Base-by-base conservation (phyloP, 2,888 invertebrate species). In the Shargacucullia verbasci region DNA sequence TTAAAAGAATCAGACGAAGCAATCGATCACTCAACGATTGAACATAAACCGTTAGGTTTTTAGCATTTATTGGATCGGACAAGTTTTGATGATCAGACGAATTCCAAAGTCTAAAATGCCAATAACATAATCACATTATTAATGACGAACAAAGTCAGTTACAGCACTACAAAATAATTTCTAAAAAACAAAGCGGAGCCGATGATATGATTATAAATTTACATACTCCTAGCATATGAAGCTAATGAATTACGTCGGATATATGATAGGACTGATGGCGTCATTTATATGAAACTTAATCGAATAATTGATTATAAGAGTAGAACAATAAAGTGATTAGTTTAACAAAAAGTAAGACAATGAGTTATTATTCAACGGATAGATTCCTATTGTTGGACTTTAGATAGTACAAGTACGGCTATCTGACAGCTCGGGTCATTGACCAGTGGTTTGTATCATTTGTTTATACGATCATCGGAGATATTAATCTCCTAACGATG, bases 261-360 rank as follows among this genome's bases (percentile, higher is more conserved):
- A 89, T 88, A 85, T 66, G 87, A 90, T 86, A 86, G 76, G 87
- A 88, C 78, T 76, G 81, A 79, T 81, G 80, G 86, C 85, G 90
- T 86, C 89, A 83, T 89, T 89, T 89, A 89, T 90, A 87, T 84
- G 89, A 88, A 90, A 92, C 85, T 85, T 90, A 92, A 93, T 90
- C 89, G 91, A 92, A 87, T 93, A 93, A 94, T 93, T 94, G 93
- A 93, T 94, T 94, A 91, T 87, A 88, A 85, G 86, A 90, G 83
- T 84, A 84, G 89, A 93, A 93, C 93, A 94, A 94, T 93, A 90
- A 91, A 93, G 91, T 92, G 92, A 93, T 93, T 94, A 94, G 92
- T 91, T 88, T 80, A 86, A 94, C 90, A 91, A 92, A 92, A 93
- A 90, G 87, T 88, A 87, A 90, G 92, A 93, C 93, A 93, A 93